phyloP scores from a whole-genome alignment of 2,888 invertebrate species.

The Caenorhabditis virilis region DNA sequence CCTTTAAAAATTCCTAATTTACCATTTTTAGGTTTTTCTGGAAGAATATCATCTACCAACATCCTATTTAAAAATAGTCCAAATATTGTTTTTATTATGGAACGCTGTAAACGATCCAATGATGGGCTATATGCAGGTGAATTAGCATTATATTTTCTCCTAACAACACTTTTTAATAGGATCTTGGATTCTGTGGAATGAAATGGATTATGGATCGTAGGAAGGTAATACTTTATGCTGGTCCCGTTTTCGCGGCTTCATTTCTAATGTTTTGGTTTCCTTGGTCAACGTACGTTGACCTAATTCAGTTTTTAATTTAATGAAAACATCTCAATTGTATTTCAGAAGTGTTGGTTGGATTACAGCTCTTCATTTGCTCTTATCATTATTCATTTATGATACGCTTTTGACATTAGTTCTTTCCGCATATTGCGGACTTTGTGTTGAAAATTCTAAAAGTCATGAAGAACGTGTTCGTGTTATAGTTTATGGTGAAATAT shows the following conservation, averaged over 20 bases:
- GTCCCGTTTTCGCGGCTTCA: slow-evolving; percentile 69
- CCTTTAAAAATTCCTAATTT: not conserved
- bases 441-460: slow-evolving; percentile 65
- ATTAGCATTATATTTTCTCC: not conserved
- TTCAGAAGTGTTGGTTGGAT: slow-evolving; percentile 53
- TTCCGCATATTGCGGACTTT: slow-evolving; percentile 69
- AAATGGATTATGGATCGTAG: slow-evolving; percentile 57
- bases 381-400: slow-evolving; percentile 70
- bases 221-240: slow-evolving; percentile 69
- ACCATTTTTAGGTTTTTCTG: slow-evolving; percentile 44
- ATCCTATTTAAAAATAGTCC: slow-evolving; percentile 42
- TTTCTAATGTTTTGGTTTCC: slow-evolving; percentile 70
- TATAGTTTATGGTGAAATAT: slow-evolving; percentile 52
- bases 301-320: not conserved
- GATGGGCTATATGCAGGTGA: slow-evolving; percentile 54
- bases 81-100: slow-evolving; percentile 52
- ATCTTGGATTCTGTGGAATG: slow-evolving; percentile 53
- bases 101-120: slow-evolving; percentile 57
- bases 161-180: slow-evolving; percentile 28
- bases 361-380: slow-evolving; percentile 69
- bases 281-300: slow-evolving; percentile 63
- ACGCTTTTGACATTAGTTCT: slow-evolving; percentile 69
- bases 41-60: slow-evolving; percentile 48
- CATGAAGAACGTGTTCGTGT: slow-evolving; percentile 50
- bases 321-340: not conserved